Evolutionary conservation across 2,888 invertebrate species (phyloP).

Genomic region (Germaria angustata): DNA sequence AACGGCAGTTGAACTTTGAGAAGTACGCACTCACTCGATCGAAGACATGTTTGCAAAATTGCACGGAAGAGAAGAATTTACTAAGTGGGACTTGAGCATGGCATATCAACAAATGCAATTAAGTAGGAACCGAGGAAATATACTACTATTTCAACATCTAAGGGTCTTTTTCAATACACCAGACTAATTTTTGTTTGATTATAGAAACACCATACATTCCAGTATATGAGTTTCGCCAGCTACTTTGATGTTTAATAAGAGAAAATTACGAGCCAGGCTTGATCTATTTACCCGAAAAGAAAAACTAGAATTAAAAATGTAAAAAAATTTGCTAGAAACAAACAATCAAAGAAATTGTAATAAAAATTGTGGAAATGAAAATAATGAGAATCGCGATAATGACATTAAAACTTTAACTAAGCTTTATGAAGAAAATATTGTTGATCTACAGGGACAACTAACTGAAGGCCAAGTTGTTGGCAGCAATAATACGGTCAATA

Average conservation of each 20-base stretch:
- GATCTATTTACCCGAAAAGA: constrained; percentile 58
- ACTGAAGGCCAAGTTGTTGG: too few species aligned
- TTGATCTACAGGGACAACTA: too few species aligned
- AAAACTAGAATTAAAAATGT: neutral
- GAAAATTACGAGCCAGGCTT: constrained; percentile 51
- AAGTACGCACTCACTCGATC: too few species aligned
- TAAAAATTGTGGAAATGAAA: neutral
- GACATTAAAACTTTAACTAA: too few species aligned
- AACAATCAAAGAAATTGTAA: neutral
- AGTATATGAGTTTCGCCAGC: constrained; percentile 59
- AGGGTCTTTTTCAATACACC: constrained; percentile 75
- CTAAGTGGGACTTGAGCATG: too few species aligned
- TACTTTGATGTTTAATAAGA: constrained; percentile 61
- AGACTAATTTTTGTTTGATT: constrained; percentile 70
- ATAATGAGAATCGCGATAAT: neutral
- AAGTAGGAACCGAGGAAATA: too few species aligned
- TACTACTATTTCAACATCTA: too few species aligned
- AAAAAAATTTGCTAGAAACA: neutral
- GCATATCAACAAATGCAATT: constrained; percentile 29
- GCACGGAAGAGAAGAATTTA: too few species aligned
- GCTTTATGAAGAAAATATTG: too few species aligned
- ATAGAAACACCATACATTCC: constrained; percentile 40
- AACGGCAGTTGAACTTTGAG: too few species aligned
- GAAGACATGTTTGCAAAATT: too few species aligned
- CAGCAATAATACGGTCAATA: too few species aligned